Evolutionary conservation across 2,113 vertebrate genomes (phyloP).

Genomic region (Balaenoptera acutorostrata): DNA sequence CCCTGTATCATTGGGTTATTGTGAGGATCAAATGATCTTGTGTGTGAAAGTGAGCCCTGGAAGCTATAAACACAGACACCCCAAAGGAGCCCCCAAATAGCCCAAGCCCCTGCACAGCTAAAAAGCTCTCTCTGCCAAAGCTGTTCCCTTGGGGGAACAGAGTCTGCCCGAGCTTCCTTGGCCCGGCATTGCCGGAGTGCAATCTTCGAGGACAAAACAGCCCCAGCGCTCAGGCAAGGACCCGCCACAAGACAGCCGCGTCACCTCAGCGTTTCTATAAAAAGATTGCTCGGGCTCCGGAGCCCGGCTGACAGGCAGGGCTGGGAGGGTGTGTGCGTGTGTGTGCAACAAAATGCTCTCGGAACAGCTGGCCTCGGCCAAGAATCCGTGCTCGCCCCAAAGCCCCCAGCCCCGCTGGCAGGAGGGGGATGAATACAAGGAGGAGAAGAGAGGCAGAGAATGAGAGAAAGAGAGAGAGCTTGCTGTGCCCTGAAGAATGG

Average conservation of each 20-base stretch:
- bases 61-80: not conserved
- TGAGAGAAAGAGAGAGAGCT: not conserved
- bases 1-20: not conserved
- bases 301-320: conserved; percentile 47
- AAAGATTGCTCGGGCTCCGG: conserved; percentile 54
- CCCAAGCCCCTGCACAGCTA: not conserved
- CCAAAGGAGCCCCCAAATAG: not conserved
- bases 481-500: conserved; percentile 15
- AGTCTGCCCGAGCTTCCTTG: not conserved
- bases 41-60: not conserved
- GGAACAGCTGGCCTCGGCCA: conserved; percentile 41
- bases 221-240: not conserved
- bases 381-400: conserved; percentile 43
- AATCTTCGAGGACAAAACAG: conserved; percentile 54
- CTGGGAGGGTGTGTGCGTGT: not conserved
- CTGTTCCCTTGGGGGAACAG: not conserved
- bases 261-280: conserved; percentile 71
- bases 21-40: not conserved
- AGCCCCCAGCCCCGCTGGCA: conserved; percentile 21
- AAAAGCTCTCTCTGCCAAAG: not conserved
- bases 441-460: not conserved
- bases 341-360: conserved; percentile 29
- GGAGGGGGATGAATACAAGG: conserved; percentile 17
- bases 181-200: not conserved
- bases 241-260: conserved; percentile 34